Conservation (phyloP, 2,888 invertebrate species). For the Gryllus longicercus region DNA sequence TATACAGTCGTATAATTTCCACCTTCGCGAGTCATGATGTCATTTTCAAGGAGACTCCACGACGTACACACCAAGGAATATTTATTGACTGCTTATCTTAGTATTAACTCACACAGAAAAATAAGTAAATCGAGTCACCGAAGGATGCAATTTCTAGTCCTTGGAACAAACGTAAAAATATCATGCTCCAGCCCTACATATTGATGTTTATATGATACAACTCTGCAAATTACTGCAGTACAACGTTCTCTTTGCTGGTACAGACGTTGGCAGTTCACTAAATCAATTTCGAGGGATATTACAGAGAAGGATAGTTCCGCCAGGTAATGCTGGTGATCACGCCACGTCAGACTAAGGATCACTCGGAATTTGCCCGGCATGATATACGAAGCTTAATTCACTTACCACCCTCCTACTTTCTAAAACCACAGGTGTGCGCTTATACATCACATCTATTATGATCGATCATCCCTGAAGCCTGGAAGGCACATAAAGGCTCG, state of each 20-base stretch:
- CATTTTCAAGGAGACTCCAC: too few species aligned
- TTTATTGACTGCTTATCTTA: too few species aligned
- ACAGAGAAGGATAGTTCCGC: not conserved
- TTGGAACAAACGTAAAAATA: too few species aligned
- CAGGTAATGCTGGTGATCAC: not conserved
- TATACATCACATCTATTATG: not conserved
- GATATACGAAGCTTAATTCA: not conserved
- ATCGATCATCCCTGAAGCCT: not conserved
- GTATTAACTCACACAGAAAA: too few species aligned
- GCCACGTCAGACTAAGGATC: not conserved
- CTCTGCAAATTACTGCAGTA: not conserved
- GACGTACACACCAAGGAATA: too few species aligned
- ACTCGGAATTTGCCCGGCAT: not conserved
- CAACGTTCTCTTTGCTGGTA: too few species aligned
- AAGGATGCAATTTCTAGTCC: too few species aligned
- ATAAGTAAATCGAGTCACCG: too few species aligned
- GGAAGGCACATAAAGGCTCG: too few species aligned
- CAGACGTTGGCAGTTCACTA: not conserved
- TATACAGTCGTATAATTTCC: too few species aligned
- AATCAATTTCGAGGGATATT: not conserved
- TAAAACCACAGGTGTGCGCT: constrained; percentile 5
- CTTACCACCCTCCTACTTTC: not conserved
- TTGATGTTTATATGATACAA: not conserved
- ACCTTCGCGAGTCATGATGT: too few species aligned
- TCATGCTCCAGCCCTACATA: too few species aligned